Evolutionary conservation across 2,113 vertebrate species (phyloP), one percentile per base, ranked within the genome.

Genomic region (Passerina amoena): DNA sequence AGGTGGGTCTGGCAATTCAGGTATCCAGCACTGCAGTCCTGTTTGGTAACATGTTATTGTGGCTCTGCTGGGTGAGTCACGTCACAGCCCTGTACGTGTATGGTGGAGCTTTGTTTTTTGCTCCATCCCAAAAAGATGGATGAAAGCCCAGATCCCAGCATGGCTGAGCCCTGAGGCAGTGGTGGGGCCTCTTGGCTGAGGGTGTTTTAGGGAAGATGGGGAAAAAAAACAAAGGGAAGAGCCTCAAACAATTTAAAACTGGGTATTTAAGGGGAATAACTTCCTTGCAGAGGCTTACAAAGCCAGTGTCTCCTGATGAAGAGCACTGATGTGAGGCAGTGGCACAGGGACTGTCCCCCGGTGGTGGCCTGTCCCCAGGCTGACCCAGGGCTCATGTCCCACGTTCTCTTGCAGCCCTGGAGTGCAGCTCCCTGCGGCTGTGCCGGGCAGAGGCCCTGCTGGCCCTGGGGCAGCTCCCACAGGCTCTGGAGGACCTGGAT

Each of bases 401-500:
- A 28, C 20, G 0, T 86, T 97, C 57, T 84, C 31, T 90, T 81
- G 4, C 38, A 99, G 99, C 92, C 51, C 98, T 98, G 6, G 96
- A 98, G 2, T 97, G 98, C 71, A 94, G 90, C 72, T 98, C 96
- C 82, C 93, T 99, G 92, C 98, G 97, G 92, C 11, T 98, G 54
- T 98, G 96, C 94, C 96, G 98, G 83, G 98, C 98, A 21, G 98
- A 99, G 92, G 98, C 96, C 0, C 94, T 97, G 20, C 25, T 91
- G 64, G 98, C 96, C 0, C 94, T 99, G 89, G 95, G 95, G n/a
- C 96, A 71, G 48, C 97, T 98, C 28, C 82, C 92, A 1, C 98
- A 95, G 15, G 98, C 98, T 1, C 97, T 99, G 94, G 95, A 92
- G 25, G 98, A 99, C 96, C 96, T 99, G 85, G 98, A 99, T 6